Evolutionary conservation across 1,140 invertebrate genomes (phyloP), one percentile per base, ranked within the genome.

Genomic region (Belonocnema kinseyi): DNA sequence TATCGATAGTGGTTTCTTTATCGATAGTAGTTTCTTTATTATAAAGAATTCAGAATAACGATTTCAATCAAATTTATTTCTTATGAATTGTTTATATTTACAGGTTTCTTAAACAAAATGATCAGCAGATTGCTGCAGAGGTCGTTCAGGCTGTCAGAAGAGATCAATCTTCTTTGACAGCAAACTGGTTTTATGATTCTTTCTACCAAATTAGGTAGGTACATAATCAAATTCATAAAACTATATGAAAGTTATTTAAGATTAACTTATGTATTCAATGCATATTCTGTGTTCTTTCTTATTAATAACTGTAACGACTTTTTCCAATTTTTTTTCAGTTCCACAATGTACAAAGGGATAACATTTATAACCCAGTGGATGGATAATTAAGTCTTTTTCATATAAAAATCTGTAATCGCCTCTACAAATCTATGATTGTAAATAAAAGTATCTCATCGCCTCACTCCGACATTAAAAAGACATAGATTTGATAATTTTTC

Each of bases 71-170:
- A 40, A 14, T 13, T 26, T 40, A 53, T 73, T 51, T n/a, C 4
- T 71, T 33, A 16, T 33, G 72, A 19, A 72, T 78, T 53, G 56
- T 21, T 71, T 79, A 72, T 50, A 21, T 61, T 79, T 66, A 7
- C n/a, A 78, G 77, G 16, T 81, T 77, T 66, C 19, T 83, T 54
- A 81, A 33, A 14, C 79, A 88, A 54, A 86, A 61, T 14, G 87
- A 90, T 16, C 58, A 87, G 70, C 77, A 86, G 82, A 79, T 89
- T 12, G 89, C 90, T 12, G 81, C 76, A 53, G 85, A 89, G 4
- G 81, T 91, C 0, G 87, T 91, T 0, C 66, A 87, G 33, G 89
- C 89, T 3, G 80, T 91, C 3, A 80, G 78, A 77, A 88, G 86
- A 74, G 84, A 87, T 77, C 85, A 86, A 46, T 81, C 79, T 17